Percentiles rank a stretch among this genome's conserved stretches.
Evolutionary conservation across 92 coral and sea anemone species (phyloP).

Genomic region (Meandrina meandrites): DNA sequence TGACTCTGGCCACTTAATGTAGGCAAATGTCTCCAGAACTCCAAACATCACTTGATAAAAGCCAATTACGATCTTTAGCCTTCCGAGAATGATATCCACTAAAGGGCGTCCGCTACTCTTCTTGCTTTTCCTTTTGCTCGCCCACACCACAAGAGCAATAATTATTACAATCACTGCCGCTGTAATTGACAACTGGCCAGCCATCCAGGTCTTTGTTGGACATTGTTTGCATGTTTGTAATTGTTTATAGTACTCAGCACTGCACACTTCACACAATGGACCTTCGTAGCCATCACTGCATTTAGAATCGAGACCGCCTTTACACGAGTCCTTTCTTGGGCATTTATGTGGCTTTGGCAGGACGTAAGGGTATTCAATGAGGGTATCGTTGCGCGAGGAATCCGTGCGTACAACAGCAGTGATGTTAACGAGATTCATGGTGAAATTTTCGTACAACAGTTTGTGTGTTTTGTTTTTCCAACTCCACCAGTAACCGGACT

Average conservation of each 20-base stretch:
- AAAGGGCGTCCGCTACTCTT: neutral
- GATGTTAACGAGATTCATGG: too few relatives aligned
- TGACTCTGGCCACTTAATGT: conserved; percentile 10
- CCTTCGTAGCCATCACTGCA: conserved; percentile 1
- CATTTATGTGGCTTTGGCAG: too few relatives aligned
- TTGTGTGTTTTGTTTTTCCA: too few relatives aligned
- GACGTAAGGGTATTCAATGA: too few relatives aligned
- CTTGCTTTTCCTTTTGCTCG: neutral
- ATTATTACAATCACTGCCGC: neutral
- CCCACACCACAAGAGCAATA: neutral
- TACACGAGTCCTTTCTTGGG: too few relatives aligned
- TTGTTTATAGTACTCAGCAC: neutral
- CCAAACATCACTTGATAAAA: conserved; percentile 8
- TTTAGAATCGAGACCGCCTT: neutral
- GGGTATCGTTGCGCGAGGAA: too few relatives aligned
- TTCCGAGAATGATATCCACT: neutral
- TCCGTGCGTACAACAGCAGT: too few relatives aligned
- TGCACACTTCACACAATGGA: conserved; percentile 6
- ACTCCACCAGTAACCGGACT: too few relatives aligned
- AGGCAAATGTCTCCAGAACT: neutral
- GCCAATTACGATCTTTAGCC: neutral
- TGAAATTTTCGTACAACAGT: too few relatives aligned
- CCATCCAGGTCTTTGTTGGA: conserved; percentile 3
- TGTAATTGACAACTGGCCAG: neutral
- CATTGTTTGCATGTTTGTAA: neutral